These are phyloP conservation scores for Drosophila paranaensis DNA, from an alignment of 2,888 invertebrate genomes.

Conservation along the genomic window DNA sequence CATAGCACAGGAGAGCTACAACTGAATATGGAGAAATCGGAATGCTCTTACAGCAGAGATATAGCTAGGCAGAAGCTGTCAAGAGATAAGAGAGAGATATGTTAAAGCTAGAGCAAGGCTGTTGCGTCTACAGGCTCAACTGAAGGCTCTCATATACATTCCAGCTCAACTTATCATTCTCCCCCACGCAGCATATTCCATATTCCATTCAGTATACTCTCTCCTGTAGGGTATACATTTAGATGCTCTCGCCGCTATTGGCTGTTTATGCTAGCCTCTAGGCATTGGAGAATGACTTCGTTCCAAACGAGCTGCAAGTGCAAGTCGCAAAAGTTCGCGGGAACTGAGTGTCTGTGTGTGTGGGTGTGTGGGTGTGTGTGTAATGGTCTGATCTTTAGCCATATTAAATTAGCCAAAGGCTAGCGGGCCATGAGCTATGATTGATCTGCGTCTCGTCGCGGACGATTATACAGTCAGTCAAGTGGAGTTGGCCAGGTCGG, in stretches of 20 bases:
- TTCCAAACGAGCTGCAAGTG: slow-evolving; percentile 64
- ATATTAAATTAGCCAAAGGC: slow-evolving; percentile 79
- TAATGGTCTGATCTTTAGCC: slow-evolving; percentile 77
- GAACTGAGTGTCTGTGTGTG: slow-evolving; percentile 41
- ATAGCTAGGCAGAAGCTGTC: neutral
- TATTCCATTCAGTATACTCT: neutral
- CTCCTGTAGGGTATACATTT: slow-evolving; percentile 21
- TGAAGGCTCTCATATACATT: too few species aligned
- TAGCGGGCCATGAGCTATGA: slow-evolving; percentile 53
- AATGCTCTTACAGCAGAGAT: neutral
- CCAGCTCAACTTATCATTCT: neutral
- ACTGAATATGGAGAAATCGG: neutral
- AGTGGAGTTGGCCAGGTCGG: slow-evolving; percentile 53
- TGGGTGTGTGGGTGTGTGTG: slow-evolving; percentile 34
- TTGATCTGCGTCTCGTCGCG: slow-evolving; percentile 73
- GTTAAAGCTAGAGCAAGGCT: neutral
- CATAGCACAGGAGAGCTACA: slow-evolving; percentile 31
- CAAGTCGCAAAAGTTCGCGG: slow-evolving; percentile 76
- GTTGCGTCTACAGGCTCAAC: too few species aligned
- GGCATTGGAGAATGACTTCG: slow-evolving; percentile 43
- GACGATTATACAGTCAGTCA: slow-evolving; percentile 66
- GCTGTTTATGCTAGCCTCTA: slow-evolving; percentile 55
- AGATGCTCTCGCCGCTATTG: slow-evolving; percentile 45
- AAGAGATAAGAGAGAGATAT: neutral
- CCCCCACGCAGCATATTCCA: neutral